Percentiles rank a stretch among this genome's conserved stretches.
These are phyloP conservation scores for Galleria mellonella DNA, from an alignment of 1,140 invertebrate species.

Conservation along the genomic window DNA sequence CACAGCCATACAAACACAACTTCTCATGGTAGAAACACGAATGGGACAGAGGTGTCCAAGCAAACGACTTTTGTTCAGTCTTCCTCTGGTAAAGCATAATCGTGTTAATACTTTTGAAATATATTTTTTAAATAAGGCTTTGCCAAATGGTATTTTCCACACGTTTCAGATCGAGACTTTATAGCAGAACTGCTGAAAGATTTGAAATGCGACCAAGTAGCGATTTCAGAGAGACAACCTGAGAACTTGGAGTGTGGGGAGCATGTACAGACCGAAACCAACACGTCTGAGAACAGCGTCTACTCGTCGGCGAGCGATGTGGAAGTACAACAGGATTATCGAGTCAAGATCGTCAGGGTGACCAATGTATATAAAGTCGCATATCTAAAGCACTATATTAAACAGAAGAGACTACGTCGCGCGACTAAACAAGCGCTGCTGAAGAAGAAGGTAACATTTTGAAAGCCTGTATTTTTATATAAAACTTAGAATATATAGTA, in stretches of 20 bases:
- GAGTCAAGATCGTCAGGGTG: constrained; percentile 56
- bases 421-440: constrained; percentile 44
- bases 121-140: too few relatives aligned
- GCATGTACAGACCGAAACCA: constrained; percentile 9
- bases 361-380: constrained; percentile 63
- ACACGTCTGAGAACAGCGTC: constrained; percentile 27
- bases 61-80: too few relatives aligned
- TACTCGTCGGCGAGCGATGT: constrained; percentile 34
- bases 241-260: constrained; percentile 25
- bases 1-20: too few relatives aligned
- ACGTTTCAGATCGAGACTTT: constrained; percentile 42
- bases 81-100: too few relatives aligned
- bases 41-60: too few relatives aligned
- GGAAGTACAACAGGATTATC: constrained; percentile 40
- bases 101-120: too few relatives aligned
- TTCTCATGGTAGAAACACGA: too few relatives aligned
- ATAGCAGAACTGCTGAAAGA: constrained; percentile 45
- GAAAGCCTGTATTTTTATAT: too few relatives aligned
- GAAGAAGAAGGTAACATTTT: constrained; percentile 51
- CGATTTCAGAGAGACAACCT: constrained; percentile 11
- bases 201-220: constrained; percentile 29
- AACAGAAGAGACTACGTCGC: constrained; percentile 48
- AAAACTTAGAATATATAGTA: too few relatives aligned
- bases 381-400: constrained; percentile 57
- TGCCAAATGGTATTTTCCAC: too few relatives aligned